phyloP scores from a whole-genome alignment of 2,797 vertebrate genomes.

The Falco peregrinus region DNA sequence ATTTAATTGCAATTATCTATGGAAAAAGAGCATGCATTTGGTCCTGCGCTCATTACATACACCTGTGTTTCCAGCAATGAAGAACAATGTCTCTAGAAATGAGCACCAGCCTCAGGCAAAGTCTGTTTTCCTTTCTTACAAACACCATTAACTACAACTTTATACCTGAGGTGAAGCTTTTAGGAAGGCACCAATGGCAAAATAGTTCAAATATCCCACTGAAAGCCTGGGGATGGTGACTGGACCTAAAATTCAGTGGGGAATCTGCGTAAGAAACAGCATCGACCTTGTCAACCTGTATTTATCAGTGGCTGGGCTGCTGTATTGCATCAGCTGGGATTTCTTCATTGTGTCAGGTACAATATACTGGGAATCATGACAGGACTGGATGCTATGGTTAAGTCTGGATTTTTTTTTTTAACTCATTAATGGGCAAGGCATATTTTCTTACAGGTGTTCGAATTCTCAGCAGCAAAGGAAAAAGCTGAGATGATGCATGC shows the following conservation, averaged over 20 bases:
- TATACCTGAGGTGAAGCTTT: not conserved
- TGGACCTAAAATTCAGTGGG: not conserved
- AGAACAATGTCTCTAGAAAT: not conserved
- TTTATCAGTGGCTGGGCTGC: not conserved
- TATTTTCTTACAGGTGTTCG: not conserved
- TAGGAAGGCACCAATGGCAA: not conserved
- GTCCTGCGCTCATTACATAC: not conserved
- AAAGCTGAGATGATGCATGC: not conserved
- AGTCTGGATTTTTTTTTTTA: not conserved
- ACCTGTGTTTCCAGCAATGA: not conserved
- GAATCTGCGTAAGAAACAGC: not conserved
- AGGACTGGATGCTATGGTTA: not conserved
- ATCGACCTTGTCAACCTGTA: rapidly evolving
- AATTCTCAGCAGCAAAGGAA: not conserved
- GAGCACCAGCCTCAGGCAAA: not conserved
- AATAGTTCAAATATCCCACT: not conserved
- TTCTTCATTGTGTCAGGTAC: not conserved
- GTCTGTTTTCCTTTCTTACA: not conserved
- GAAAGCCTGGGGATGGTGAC: not conserved
- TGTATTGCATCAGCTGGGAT: not conserved
- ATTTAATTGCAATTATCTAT: not conserved
- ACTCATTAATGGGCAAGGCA: not conserved
- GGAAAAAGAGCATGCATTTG: not conserved
- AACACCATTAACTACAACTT: not conserved
- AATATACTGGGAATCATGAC: not conserved